Percentiles rank a stretch among this genome's conserved stretches.
These are phyloP conservation scores for Drosophila burlai DNA, from an alignment of 1,140 invertebrate genomes.

Conservation along the genomic window DNA sequence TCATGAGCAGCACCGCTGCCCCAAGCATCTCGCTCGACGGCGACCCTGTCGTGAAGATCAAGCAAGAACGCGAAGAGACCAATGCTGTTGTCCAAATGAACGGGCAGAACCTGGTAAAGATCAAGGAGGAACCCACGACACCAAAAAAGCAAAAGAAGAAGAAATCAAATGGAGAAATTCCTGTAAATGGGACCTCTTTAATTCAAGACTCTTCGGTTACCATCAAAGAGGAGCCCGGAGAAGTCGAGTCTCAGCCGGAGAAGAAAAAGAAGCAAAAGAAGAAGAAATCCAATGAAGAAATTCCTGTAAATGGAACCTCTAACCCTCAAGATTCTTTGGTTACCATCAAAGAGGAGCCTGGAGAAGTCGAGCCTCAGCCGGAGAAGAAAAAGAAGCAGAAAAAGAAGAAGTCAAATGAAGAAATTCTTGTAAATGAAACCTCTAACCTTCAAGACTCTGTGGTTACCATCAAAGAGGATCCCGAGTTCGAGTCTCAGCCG, in stretches of 20 bases:
- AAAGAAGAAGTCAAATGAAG: conserved; percentile 6
- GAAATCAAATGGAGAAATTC: not conserved
- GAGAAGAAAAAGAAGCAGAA: conserved; percentile 10
- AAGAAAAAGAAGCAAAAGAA: conserved; percentile 11
- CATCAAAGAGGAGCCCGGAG: not conserved
- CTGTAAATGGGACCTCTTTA: not conserved
- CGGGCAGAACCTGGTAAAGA: not conserved
- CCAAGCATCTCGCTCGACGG: not conserved
- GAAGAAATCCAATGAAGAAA: not conserved
- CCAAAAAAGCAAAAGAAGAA: conserved; percentile 8
- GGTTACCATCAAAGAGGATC: not conserved
- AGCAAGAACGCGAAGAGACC: not conserved
- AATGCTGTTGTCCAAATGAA: not conserved
- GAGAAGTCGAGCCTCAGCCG: not conserved
- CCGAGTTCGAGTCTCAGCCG: not conserved
- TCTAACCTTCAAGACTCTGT: not conserved
- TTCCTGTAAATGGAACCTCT: no score
- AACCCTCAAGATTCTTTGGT: not conserved
- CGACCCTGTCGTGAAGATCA: not conserved
- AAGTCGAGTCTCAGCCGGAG: not conserved
- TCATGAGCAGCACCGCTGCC: conserved; percentile 18
- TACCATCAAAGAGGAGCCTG: not conserved
- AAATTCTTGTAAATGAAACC: not conserved
- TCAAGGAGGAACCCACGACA: not conserved
- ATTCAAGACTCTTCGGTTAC: not conserved